These are phyloP conservation scores for Centruroides sculpturatus DNA, from an alignment of 1,140 invertebrate species.

Conservation along the genomic window DNA sequence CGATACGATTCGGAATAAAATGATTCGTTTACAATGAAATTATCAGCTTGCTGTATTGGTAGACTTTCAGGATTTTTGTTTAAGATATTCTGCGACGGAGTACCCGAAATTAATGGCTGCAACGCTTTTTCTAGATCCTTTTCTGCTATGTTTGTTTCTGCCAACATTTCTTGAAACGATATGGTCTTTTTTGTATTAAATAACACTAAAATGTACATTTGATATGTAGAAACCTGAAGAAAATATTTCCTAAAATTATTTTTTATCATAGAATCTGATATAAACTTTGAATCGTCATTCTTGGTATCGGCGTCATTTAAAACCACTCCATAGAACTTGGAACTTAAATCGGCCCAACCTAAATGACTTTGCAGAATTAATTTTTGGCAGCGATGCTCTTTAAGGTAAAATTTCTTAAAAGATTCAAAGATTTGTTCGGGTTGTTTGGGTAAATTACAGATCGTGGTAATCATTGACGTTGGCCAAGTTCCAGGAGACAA, in stretches of 20 bases:
- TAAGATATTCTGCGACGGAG: slow-evolving; percentile 84
- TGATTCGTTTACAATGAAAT: slow-evolving; percentile 91
- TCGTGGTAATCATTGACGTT: slow-evolving; percentile 73
- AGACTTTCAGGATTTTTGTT: slow-evolving; percentile 87
- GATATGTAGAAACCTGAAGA: slow-evolving; percentile 83
- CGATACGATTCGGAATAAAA: slow-evolving; percentile 94
- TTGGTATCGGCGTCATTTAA: slow-evolving; percentile 25
- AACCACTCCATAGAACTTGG: slow-evolving; percentile 64
- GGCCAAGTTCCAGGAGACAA: slow-evolving; percentile 99
- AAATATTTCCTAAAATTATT: slow-evolving; percentile 65
- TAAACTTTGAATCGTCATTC: not conserved
- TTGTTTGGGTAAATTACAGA: slow-evolving; percentile 80
- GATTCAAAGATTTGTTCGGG: slow-evolving; percentile 85
- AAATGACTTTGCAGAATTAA: slow-evolving; percentile 91
- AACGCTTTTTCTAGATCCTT: slow-evolving; percentile 85
- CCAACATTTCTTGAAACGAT: slow-evolving; percentile 73
- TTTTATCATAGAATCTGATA: not conserved
- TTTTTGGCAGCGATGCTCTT: slow-evolving; percentile 93
- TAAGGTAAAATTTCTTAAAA: slow-evolving; percentile 91
- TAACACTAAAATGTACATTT: slow-evolving; percentile 96
- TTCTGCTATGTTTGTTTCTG: slow-evolving; percentile 95
- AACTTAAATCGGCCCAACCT: slow-evolving; percentile 91
- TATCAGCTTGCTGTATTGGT: slow-evolving; percentile 84
- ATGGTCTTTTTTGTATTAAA: slow-evolving; percentile 86
- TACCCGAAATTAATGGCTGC: slow-evolving; percentile 95